These are phyloP conservation scores for Crossocerus cetratus DNA, from an alignment of 2,888 invertebrate species.

Conservation along the genomic window DNA sequence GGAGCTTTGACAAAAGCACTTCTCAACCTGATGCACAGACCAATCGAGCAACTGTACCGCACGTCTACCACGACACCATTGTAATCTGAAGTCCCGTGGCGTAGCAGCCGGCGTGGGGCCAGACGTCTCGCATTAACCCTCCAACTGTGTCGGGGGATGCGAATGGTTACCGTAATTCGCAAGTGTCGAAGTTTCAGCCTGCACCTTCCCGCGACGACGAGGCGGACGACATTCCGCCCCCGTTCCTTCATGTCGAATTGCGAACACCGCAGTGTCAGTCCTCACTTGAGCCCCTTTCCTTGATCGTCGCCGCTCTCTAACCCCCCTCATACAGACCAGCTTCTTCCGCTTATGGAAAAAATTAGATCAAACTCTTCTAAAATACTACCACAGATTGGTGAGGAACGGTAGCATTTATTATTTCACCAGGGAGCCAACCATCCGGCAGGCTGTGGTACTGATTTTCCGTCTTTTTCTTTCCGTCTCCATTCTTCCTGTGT, in stretches of 20 bases:
- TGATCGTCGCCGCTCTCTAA: conserved; percentile 20
- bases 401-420: too few species aligned
- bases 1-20: conserved; percentile 38
- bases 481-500: too few species aligned
- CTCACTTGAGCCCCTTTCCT: conserved; percentile 10
- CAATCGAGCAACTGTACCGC: conserved; percentile 45
- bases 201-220: conserved; percentile 11
- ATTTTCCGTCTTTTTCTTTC: too few species aligned
- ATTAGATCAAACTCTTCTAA: too few species aligned
- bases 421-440: too few species aligned
- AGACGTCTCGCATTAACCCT: conserved; percentile 59
- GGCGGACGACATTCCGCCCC: conserved; percentile 23
- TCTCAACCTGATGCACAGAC: conserved; percentile 37
- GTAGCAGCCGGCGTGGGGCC: conserved; percentile 26
- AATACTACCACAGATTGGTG: too few species aligned
- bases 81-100: conserved; percentile 50
- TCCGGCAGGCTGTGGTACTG: too few species aligned
- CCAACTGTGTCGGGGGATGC: conserved; percentile 49
- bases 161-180: conserved; percentile 49
- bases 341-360: too few species aligned
- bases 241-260: conserved; percentile 9
- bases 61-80: conserved; percentile 45
- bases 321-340: not conserved
- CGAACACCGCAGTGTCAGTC: conserved; percentile 10
- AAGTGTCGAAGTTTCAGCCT: conserved; percentile 46